Conservation (phyloP, 2,888 invertebrate genomes). For the Tipula confusa region DNA sequence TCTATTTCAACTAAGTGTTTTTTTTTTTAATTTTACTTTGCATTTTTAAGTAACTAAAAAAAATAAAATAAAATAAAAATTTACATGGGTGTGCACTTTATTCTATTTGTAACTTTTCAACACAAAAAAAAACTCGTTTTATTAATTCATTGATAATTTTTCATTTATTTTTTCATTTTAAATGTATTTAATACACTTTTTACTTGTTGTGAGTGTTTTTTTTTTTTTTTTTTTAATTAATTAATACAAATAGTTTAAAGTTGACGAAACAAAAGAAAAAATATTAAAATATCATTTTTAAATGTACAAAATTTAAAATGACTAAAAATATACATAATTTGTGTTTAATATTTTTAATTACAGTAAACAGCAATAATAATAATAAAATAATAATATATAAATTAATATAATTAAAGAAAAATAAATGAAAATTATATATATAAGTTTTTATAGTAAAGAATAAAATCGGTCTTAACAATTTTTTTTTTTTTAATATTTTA, state of each 20-base stretch:
- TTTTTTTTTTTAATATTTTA: background rate
- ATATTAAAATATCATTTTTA: background rate
- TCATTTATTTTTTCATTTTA: background rate
- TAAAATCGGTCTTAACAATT: constrained; percentile 30
- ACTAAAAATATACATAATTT: background rate
- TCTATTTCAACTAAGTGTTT: background rate
- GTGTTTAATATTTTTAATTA: background rate
- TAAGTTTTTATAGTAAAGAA: constrained; percentile 6
- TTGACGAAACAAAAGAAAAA: background rate
- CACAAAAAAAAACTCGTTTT: background rate
- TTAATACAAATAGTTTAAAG: constrained; percentile 28
- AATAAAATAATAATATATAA: constrained; percentile 26
- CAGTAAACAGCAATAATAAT: background rate
- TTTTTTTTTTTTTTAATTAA: background rate
- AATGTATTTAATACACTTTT: constrained; percentile 21
- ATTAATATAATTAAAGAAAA: constrained; percentile 29
- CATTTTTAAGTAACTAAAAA: constrained; percentile 26
- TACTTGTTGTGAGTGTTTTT: no score
- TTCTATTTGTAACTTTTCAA: constrained; percentile 5
- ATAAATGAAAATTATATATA: constrained; percentile 20
- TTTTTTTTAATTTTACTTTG: background rate
- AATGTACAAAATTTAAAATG: background rate
- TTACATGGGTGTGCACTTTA: background rate
- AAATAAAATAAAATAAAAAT: background rate
- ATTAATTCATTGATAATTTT: background rate